Percentiles rank a stretch among this genome's conserved stretches.
Conservation (phyloP, 2,113 vertebrate genomes). For the Piprites chloris region DNA sequence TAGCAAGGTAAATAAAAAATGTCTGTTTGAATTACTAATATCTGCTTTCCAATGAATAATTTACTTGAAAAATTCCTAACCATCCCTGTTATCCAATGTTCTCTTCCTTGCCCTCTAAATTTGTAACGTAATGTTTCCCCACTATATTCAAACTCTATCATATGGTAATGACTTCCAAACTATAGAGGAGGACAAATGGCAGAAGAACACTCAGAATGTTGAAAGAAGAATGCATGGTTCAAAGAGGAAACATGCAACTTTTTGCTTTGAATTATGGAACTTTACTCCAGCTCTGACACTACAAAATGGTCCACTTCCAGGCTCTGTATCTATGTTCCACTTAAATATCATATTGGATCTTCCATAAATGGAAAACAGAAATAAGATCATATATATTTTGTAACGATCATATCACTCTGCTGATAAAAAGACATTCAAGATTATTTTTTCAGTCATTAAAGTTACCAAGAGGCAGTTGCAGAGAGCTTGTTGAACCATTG, state of each 20-base stretch:
- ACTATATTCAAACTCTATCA: neutral
- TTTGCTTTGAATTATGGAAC: neutral
- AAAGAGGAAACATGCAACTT: neutral
- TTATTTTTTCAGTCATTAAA: neutral
- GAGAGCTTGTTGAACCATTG: neutral
- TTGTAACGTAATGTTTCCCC: neutral
- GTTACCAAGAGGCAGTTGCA: neutral
- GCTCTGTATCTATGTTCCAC: neutral
- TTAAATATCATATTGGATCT: neutral
- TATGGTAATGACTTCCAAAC: neutral
- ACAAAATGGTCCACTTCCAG: neutral
- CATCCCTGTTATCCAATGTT: neutral
- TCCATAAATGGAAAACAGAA: neutral
- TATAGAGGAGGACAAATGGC: neutral
- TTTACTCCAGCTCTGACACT: neutral
- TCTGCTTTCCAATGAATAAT: neutral
- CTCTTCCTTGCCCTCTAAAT: neutral
- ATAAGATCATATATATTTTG: no score
- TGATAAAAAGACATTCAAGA: neutral
- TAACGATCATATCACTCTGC: no score
- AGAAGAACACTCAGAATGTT: neutral
- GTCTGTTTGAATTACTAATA: neutral
- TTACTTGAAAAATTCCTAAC: neutral
- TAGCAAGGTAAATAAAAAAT: neutral
- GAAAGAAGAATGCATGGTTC: neutral